Evolutionary conservation across 2,797 vertebrate genomes (phyloP).

Genomic region (Smutsia temminckii): DNA sequence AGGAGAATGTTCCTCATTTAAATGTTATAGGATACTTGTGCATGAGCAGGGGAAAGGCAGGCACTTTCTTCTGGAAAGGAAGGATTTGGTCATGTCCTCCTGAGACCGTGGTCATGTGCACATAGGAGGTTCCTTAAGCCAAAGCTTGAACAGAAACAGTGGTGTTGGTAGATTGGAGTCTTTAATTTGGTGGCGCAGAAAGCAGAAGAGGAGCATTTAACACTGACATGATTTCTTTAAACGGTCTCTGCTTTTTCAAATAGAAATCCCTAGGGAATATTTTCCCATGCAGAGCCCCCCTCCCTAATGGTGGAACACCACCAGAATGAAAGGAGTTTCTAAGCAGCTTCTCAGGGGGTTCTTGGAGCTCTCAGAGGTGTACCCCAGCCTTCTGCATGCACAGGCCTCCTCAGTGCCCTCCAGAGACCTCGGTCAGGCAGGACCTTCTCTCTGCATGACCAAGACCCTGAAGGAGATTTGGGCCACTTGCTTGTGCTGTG

Average conservation of each 20-base stretch:
- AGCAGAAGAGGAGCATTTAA: background rate
- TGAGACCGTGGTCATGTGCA: background rate
- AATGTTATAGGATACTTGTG: background rate
- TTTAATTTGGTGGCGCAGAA: background rate
- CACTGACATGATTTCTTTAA: slow-evolving; percentile 14
- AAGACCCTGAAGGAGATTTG: background rate
- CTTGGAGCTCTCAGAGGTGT: background rate
- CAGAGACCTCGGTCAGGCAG: background rate
- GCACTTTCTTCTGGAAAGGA: slow-evolving; percentile 65
- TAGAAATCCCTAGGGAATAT: background rate
- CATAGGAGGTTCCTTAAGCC: background rate
- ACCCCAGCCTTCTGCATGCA: background rate
- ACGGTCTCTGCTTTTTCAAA: slow-evolving; percentile 49
- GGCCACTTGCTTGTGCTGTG: too few species aligned
- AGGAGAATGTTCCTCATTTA: background rate
- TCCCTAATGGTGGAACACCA: background rate
- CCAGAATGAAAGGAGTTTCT: background rate
- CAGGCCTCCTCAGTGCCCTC: background rate
- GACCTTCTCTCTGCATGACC: background rate
- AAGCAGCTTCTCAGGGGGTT: background rate
- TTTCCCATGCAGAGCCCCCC: background rate
- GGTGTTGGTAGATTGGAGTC: background rate
- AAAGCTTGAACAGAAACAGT: slow-evolving; percentile 26
- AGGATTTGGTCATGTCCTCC: background rate
- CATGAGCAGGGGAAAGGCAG: slow-evolving; percentile 17